A percentile compares a stretch with the other conserved stretches of the same genome.
Evolutionary conservation across 2,113 vertebrate genomes (phyloP).

Genomic region (Oncorhynchus keta): DNA sequence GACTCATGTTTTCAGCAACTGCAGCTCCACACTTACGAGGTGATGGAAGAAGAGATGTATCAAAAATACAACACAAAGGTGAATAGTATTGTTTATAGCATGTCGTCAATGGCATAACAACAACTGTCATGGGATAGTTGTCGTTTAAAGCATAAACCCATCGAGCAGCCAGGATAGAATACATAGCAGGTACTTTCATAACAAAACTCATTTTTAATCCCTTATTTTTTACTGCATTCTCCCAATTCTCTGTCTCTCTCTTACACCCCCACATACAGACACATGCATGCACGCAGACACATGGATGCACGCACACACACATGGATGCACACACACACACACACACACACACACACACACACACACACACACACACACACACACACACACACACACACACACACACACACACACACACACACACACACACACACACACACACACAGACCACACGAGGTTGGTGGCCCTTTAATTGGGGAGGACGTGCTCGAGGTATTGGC

Average conservation of each 20-base stretch:
- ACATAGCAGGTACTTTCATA: too few species aligned
- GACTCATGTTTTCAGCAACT: conserved; percentile 67
- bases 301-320: conserved; percentile 18
- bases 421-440: conserved; percentile 7
- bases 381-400: background rate
- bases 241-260: too few species aligned
- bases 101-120: too few species aligned
- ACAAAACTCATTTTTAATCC: too few species aligned
- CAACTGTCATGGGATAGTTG: too few species aligned
- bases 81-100: too few species aligned
- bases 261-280: background rate
- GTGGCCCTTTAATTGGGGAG: too few species aligned
- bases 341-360: background rate
- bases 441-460: too few species aligned
- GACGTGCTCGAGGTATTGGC: too few species aligned
- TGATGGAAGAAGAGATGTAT: conserved; percentile 32
- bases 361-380: background rate
- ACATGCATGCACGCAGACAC: background rate
- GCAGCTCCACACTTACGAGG: conserved; percentile 47
- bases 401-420: conserved; percentile 6
- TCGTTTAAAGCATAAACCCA: too few species aligned
- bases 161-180: too few species aligned
- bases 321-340: background rate
- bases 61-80: background rate
- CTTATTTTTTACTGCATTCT: too few species aligned